Evolutionary conservation across 2,888 invertebrate genomes (phyloP).

Genomic region (Cheilosia variabilis): DNA sequence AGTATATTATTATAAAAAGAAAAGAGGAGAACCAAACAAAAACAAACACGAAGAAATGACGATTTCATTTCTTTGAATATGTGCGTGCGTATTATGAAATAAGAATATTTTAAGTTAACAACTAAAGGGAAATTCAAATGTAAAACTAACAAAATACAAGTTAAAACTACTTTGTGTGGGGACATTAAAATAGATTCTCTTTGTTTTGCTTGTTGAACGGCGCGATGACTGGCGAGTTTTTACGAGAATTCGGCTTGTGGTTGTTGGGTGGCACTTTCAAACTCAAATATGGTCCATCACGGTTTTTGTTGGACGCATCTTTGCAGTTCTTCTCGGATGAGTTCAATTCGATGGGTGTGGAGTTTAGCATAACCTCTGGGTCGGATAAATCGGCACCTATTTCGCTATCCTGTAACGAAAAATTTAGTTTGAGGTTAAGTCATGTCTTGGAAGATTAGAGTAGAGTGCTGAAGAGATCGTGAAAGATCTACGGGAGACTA

Average conservation of each 20-base stretch:
- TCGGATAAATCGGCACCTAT: constrained; percentile 78
- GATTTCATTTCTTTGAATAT: not conserved
- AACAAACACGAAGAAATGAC: no score
- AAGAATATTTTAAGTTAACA: not conserved
- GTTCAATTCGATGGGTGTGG: constrained; percentile 79
- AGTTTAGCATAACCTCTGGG: constrained; percentile 80
- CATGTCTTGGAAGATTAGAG: no score
- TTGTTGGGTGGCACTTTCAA: constrained; percentile 52
- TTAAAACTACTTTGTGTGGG: not conserved
- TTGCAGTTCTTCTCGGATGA: constrained; percentile 73
- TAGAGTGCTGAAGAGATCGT: no score
- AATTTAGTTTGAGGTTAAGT: no score
- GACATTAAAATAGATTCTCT: constrained; percentile 46
- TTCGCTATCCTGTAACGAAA: constrained; percentile 78
- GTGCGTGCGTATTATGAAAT: not conserved
- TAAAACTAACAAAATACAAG: constrained; percentile 16
- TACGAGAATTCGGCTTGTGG: constrained; percentile 50
- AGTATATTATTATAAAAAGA: constrained; percentile 22
- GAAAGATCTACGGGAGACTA: no score
- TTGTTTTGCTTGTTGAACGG: constrained; percentile 57
- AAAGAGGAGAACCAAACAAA: not conserved
- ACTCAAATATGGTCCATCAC: constrained; percentile 16
- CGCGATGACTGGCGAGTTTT: constrained; percentile 54
- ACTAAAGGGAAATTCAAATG: constrained; percentile 7
- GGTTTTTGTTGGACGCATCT: constrained; percentile 36